These are phyloP conservation scores for Nudaria mundana DNA, from an alignment of 2,888 invertebrate species.

Conservation along the genomic window DNA sequence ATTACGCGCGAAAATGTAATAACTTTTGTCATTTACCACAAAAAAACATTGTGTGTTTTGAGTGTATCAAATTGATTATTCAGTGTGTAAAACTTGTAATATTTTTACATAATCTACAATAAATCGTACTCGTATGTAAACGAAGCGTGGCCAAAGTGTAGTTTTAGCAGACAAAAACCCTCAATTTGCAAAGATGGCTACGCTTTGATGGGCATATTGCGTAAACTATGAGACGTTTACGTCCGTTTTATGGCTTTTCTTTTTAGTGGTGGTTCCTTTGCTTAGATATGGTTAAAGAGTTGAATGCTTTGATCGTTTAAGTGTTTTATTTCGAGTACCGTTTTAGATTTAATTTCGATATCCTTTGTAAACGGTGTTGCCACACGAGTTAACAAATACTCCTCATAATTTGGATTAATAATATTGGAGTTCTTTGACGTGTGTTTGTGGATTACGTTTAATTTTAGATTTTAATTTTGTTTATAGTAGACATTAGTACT, in stretches of 20 bases:
- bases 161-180: background rate
- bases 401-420: too few relatives aligned
- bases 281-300: background rate
- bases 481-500: background rate
- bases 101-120: background rate
- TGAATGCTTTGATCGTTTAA: background rate
- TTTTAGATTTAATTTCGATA: background rate
- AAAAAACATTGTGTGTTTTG: too few relatives aligned
- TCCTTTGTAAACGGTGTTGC: too few relatives aligned
- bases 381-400: too few relatives aligned
- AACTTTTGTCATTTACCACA: background rate
- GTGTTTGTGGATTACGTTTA: background rate
- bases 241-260: background rate
- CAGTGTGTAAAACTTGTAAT: background rate
- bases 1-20: background rate
- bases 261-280: constrained; percentile 2
- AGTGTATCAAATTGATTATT: too few relatives aligned
- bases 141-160: constrained; percentile 1
- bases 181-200: background rate
- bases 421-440: too few relatives aligned
- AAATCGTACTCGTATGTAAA: background rate
- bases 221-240: background rate
- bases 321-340: background rate
- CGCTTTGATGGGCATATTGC: constrained; percentile 3
- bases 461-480: background rate